phyloP scores from a whole-genome alignment of 2,113 vertebrate genomes.

The Catharus minimus region DNA sequence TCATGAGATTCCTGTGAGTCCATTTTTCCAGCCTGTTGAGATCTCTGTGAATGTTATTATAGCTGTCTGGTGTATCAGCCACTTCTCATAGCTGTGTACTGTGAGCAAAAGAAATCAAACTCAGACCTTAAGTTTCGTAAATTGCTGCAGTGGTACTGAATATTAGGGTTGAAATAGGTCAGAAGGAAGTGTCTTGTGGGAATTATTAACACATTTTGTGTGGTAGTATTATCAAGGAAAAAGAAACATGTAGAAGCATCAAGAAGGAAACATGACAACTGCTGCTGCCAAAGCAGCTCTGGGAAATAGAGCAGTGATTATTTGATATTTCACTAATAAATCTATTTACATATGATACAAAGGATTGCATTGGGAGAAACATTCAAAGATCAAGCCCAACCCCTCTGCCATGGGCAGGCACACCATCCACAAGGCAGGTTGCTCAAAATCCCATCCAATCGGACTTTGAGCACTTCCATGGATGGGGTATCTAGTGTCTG shows the following conservation, averaged over 20 bases:
- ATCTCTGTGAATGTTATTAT: not conserved
- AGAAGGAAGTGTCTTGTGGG: not conserved
- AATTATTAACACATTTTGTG: not conserved
- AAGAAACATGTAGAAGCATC: not conserved
- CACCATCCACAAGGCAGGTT: not conserved
- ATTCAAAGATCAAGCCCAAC: not conserved
- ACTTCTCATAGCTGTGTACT: not conserved
- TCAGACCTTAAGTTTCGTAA: not conserved
- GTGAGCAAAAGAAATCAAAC: not conserved
- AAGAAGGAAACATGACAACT: not conserved
- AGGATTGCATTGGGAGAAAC: not conserved
- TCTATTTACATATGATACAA: not conserved
- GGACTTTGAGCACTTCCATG: not conserved
- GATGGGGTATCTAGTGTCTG: not conserved
- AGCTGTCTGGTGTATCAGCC: not conserved
- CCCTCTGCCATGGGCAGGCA: no score
- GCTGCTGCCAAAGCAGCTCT: not conserved
- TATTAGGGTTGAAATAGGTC: not conserved
- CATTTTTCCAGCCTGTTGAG: not conserved
- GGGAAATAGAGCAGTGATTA: not conserved
- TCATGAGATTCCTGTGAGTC: not conserved
- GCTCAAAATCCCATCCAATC: not conserved
- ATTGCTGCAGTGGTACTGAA: not conserved
- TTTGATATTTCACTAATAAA: not conserved
- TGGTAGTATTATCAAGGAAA: not conserved